Evolutionary conservation across 2,797 vertebrate species (phyloP), one percentile per base, ranked within the genome.

Genomic region (Sebastes ruberrimus): DNA sequence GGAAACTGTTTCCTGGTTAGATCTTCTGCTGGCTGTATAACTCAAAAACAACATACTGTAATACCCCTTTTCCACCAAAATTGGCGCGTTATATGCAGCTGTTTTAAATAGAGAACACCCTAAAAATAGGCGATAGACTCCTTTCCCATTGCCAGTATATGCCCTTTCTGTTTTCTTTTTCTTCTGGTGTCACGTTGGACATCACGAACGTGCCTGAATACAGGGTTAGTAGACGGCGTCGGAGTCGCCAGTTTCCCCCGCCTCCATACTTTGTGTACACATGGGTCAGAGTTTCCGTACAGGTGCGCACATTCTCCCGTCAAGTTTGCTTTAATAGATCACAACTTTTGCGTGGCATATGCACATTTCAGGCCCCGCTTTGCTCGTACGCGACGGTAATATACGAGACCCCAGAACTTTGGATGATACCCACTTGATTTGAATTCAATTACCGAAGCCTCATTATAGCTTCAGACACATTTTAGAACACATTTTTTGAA

Each of bases 1-100:
- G 79, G 78, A 85, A 91, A 81, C 73, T 16, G 80, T 91, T 94
- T 94, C 93, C 94, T 94, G 92, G 83, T 92, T 89, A 69, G 74
- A 84, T 87, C 76, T 86, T 91, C 76, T 88, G 83, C 84, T 70
- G 60, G 28, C 82, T 82, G 5, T 46, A n/a, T 23, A 65, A 71
- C 74, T 63, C 53, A 66, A 74, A 30, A 79, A 69, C n/a, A 83
- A 63, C 10, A 61, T 9, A 18, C 27, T 27, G 14, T 22, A n/a
- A 62, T 30, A 62, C 18, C 28, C 28, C 20, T 32, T 30, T 11
- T 6, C 10, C 57, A 60, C 57, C 27, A 30, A 28, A 60, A 60
- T 3, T 1, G 8, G 7, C 27, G 14, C 4, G 1, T 59, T 46
- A 16, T 7, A 28, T 60, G 27, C 28, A 32, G 18, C 4, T 59